phyloP scores from a whole-genome alignment of 2,888 invertebrate genomes.

The Meliscaeva auricollis region DNA sequence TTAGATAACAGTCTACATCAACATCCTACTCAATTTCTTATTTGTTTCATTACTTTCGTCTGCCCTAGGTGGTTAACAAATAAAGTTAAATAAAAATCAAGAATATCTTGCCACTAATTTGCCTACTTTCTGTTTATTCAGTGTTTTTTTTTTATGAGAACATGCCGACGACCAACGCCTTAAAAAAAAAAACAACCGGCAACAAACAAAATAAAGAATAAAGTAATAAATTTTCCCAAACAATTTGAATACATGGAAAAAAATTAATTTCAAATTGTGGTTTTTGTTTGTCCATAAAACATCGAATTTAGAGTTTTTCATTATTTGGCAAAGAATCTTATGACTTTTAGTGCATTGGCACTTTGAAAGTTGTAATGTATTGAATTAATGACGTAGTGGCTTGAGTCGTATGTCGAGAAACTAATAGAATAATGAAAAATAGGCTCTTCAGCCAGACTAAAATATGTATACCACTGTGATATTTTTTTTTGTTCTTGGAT shows the following conservation, averaged over 20 bases:
- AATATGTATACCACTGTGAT: neutral
- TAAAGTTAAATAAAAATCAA: neutral
- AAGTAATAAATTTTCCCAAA: neutral
- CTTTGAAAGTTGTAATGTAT: neutral
- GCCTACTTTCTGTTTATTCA: constrained; percentile 19
- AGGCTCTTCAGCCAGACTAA: neutral
- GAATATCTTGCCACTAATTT: neutral
- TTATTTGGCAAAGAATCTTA: constrained; percentile 1
- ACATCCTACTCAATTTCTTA: neutral
- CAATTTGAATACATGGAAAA: neutral
- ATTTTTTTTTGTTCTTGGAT: neutral
- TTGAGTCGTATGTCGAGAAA: neutral
- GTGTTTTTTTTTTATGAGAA: neutral
- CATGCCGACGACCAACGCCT: constrained; percentile 11
- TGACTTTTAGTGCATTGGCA: constrained; percentile 12
- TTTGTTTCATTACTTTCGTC: neutral
- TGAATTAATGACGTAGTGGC: neutral
- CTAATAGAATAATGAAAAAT: constrained; percentile 2
- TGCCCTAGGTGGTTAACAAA: neutral
- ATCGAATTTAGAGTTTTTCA: neutral
- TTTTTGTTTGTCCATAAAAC: constrained; percentile 12
- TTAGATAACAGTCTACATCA: neutral
- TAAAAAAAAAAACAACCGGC: neutral
- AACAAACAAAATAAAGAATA: neutral
- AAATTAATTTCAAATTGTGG: constrained; percentile 13